Base-by-base conservation (phyloP, 2,888 invertebrate species). In the Drosophila gaucha region DNA sequence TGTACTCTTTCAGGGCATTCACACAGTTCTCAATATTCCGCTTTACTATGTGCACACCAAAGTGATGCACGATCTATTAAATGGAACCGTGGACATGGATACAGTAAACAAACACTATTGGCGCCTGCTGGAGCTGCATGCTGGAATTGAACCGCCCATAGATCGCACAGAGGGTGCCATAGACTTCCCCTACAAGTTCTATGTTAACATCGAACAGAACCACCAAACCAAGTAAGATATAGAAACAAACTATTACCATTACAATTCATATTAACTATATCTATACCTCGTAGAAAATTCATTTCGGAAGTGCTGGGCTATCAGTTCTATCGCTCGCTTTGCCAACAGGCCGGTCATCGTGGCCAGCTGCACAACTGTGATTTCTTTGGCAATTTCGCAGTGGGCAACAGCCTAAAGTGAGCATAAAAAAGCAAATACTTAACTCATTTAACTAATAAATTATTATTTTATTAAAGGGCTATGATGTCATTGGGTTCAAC, bases 221-320 rank as follows among this genome's bases (percentile, higher is more conserved):
- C 74, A 88, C 31, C 91, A 91, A 22, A 90, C 91, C 3, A 90
- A 89, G 91, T 91, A 49, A 66, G 76, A 74, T 3, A 0, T 1
- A 0, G 28, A 12, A 3, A 1, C 1, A 0, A 18, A 6, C 0
- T 18, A 1, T n/a, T 2, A 12, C 14, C 3, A 3, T 18, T 18
- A 6, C 10, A 35, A 6, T 14, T 43, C 6, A n/a, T 6, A 18
- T 31, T 12, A 2, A 12, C 12, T 12, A 18, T 10, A 12, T 8
- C 2, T 18, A 3, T 5, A 9, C 28, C 60, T 92, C 92, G 2
- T 89, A 95, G 95, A 83, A 95, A 95, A 90, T 95, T 95, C 90
- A 95, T 97, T 3, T 95, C 96, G 16, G 95, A 94, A 90, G 94
- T 98, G 24, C 92, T 97, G 31, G 97, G 97, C 90, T 96, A 96